Base-by-base conservation (phyloP, 2,797 vertebrate species). In the Enteromius radiatus region DNA sequence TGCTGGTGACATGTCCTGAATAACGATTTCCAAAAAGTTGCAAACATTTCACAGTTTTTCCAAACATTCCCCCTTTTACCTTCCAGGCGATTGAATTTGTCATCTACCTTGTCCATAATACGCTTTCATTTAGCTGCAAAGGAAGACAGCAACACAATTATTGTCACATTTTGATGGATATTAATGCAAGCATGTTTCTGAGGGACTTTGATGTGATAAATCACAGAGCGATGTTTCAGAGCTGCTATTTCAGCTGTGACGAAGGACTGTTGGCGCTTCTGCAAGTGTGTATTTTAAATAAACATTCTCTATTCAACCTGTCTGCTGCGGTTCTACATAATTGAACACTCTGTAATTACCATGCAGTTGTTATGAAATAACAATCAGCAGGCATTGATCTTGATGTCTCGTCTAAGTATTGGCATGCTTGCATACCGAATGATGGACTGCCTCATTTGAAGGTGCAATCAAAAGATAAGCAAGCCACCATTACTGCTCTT, bases 161-260 rank as follows among this genome's bases (percentile, higher is more conserved):
- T 85, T 88, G 85, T 88, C 82, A 79, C 56, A 64, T 78, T 87
- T 86, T 90, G 88, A 89, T 83, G 83, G 87, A 88, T 89, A 86
- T 89, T 86, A 86, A 86, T 78, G 74, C 31, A 31, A 84, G 86
- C 76, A 49, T 86, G 81, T 87, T 88, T 87, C 69, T 68, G 56
- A 71, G 65, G 76, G 68, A 79, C 52, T 80, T 56, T 73, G 45
- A 36, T 33, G 54, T 33, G 45, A 88, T 89, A 78, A 88, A 86
- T 88, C 84, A 76, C 61, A 19, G 71, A 74, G 74, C 63, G 61
- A 81, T 85, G 43, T 87, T 78, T 15, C 69, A 23, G 17, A 63
- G 45, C 76, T 28, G 28, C 61, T 69, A 70, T 82, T 81, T 84
- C 74, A 75, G 45, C 47, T 23, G 49, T 76, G 80, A 85, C 17